phyloP scores from a whole-genome alignment of 1,140 invertebrate genomes.

The Charaxes varanes region DNA sequence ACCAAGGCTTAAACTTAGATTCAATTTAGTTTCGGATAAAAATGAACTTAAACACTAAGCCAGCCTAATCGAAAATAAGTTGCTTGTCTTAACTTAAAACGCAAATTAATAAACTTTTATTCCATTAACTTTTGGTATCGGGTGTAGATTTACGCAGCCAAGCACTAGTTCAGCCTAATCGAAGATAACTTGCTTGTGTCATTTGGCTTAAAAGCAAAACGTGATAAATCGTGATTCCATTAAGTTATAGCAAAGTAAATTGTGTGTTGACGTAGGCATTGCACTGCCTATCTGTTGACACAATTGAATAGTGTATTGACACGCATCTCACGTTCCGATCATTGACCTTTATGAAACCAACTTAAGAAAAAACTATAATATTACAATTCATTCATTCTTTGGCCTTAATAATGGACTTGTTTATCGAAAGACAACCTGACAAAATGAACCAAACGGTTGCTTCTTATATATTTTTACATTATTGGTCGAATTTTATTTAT shows the following conservation, averaged over 20 bases:
- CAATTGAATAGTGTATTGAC: slow-evolving; percentile 1
- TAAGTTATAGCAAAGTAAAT: slow-evolving; percentile 21
- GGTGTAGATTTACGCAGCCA: too few species aligned
- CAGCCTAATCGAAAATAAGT: slow-evolving; percentile 33
- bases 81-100: slow-evolving; percentile 42
- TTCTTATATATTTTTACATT: too few species aligned
- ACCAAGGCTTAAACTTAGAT: too few species aligned
- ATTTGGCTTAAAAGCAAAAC: slow-evolving; percentile 45
- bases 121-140: slow-evolving; percentile 32
- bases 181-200: slow-evolving; percentile 30
- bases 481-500: too few species aligned
- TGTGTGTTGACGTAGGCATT: slow-evolving; percentile 12
- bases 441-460: too few species aligned
- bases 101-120: slow-evolving; percentile 39
- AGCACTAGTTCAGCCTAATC: slow-evolving; percentile 35
- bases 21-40: too few species aligned
- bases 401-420: too few species aligned
- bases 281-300: slow-evolving; percentile 4
- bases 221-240: slow-evolving; percentile 46
- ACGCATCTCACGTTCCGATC: not conserved
- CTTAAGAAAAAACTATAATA: too few species aligned
- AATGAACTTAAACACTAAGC: too few species aligned
- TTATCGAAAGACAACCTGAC: too few species aligned
- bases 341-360: slow-evolving; percentile 2
- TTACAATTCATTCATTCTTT: too few species aligned